These are phyloP conservation scores for Dexiosoma caninum DNA, from an alignment of 2,888 invertebrate genomes.

Conservation along the genomic window DNA sequence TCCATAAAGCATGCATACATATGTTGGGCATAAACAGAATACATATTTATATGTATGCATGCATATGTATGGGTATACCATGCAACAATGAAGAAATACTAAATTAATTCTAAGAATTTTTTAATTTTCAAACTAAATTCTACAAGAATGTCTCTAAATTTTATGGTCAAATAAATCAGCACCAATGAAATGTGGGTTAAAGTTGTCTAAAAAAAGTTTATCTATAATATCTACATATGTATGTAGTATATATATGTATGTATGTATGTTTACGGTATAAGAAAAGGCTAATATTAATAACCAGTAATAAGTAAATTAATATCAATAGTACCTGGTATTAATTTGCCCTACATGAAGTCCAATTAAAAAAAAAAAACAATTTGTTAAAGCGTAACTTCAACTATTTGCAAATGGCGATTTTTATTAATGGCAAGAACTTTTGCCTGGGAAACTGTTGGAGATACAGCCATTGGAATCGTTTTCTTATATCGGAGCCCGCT, in stretches of 20 bases:
- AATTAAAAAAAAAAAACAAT: too few relatives aligned
- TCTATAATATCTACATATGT: background rate
- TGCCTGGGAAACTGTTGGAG: too few relatives aligned
- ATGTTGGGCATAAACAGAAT: too few relatives aligned
- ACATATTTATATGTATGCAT: background rate
- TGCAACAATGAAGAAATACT: background rate
- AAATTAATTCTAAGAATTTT: constrained; percentile 34
- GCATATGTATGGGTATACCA: background rate
- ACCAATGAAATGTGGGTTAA: constrained; percentile 26
- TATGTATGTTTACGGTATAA: background rate
- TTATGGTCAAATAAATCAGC: constrained; percentile 10
- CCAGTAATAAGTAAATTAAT: too few relatives aligned
- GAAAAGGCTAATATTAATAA: too few relatives aligned
- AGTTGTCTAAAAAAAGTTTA: background rate
- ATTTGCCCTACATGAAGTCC: too few relatives aligned
- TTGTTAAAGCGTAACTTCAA: too few relatives aligned
- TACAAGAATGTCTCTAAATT: constrained; percentile 10
- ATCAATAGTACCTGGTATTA: too few relatives aligned
- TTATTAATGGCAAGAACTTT: too few relatives aligned
- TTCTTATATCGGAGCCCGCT: too few relatives aligned
- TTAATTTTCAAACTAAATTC: constrained; percentile 14
- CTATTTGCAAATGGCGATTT: too few relatives aligned
- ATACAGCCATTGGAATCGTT: too few relatives aligned
- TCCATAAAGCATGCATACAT: background rate
- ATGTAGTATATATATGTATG: background rate